These are phyloP conservation scores for Dolichallabes microphthalmus DNA, from an alignment of 2,113 vertebrate species.

Conservation along the genomic window DNA sequence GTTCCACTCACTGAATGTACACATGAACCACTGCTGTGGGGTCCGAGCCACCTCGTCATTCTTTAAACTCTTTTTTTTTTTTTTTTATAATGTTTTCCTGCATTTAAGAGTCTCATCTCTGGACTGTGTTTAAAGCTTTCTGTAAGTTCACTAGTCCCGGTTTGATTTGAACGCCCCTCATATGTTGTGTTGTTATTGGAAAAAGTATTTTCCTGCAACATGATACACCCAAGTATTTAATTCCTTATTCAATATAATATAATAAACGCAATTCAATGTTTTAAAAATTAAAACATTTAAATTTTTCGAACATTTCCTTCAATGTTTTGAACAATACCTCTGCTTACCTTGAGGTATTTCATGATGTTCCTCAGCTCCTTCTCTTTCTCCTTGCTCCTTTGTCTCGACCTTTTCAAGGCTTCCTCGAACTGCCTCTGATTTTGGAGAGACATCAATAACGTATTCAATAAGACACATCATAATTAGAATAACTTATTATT, in stretches of 20 bases:
- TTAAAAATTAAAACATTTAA: neutral
- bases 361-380: constrained; percentile 70
- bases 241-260: neutral
- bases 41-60: too few relatives aligned
- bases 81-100: too few relatives aligned
- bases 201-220: neutral
- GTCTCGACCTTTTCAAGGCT: constrained; percentile 62
- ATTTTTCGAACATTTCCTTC: too few relatives aligned
- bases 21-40: too few relatives aligned
- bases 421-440: constrained; percentile 69
- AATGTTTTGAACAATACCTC: neutral
- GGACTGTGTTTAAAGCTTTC: too few relatives aligned
- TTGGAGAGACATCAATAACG: constrained; percentile 14
- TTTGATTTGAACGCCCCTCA: too few relatives aligned
- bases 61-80: too few relatives aligned
- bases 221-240: neutral
- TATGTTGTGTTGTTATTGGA: too few relatives aligned
- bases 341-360: constrained; percentile 68
- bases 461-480: neutral
- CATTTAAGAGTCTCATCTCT: too few relatives aligned
- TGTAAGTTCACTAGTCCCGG: too few relatives aligned
- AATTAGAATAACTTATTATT: neutral
- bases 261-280: neutral
- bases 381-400: constrained; percentile 64
- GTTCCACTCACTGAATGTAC: too few relatives aligned